Conservation (phyloP, 2,888 invertebrate species). For the Lutraria lutraria region DNA sequence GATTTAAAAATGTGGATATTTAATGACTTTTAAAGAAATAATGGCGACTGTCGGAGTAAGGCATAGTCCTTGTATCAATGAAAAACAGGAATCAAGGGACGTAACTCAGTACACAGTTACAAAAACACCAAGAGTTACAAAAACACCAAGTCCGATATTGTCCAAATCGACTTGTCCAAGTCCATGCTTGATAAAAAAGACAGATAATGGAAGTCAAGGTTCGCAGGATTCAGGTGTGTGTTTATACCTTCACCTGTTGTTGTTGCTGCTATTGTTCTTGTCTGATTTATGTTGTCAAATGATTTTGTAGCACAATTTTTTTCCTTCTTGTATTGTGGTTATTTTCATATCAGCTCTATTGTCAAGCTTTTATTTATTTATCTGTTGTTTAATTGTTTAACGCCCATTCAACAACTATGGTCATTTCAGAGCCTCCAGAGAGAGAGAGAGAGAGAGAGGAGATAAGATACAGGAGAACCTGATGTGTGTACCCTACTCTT, state of each 20-base stretch:
- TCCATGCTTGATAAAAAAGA: constrained; percentile 24
- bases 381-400: too few species aligned
- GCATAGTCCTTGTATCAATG: constrained; percentile 49
- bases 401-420: too few species aligned
- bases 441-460: too few species aligned
- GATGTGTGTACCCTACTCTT: too few species aligned
- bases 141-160: constrained; percentile 15
- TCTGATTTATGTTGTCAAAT: not conserved
- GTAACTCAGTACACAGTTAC: not conserved
- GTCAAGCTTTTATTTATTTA: too few species aligned
- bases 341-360: too few species aligned
- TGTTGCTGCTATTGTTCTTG: not conserved
- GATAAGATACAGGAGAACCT: too few species aligned
- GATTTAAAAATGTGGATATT: constrained; percentile 6
- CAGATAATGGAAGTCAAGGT: constrained; percentile 13
- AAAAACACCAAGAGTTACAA: not conserved
- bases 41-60: constrained; percentile 57
- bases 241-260: not conserved
- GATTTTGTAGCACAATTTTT: not conserved
- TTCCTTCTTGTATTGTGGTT: not conserved
- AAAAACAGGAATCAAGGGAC: constrained; percentile 25
- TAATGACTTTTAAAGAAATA: not conserved
- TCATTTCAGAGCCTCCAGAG: too few species aligned
- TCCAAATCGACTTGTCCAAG: constrained; percentile 5
- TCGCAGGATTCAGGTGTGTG: constrained; percentile 16